Evolutionary conservation across 2,888 invertebrate genomes (phyloP).

Genomic region (Erebia palarica): DNA sequence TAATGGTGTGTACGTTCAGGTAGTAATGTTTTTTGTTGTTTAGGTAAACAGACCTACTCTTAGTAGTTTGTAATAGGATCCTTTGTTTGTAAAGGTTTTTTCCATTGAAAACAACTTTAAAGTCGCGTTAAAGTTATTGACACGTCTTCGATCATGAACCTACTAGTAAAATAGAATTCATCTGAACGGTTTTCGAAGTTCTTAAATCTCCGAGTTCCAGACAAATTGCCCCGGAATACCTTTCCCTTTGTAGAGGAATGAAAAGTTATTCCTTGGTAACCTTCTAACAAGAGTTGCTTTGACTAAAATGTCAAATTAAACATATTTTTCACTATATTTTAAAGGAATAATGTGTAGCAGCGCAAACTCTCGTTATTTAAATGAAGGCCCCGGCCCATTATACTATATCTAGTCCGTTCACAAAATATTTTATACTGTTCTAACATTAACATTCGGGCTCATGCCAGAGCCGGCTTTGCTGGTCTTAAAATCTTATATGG

Average conservation of each 20-base stretch:
- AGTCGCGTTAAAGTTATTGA: background rate
- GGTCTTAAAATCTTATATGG: too few relatives aligned
- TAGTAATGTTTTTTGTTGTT: background rate
- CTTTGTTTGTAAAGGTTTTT: background rate
- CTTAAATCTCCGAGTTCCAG: conserved; percentile 45
- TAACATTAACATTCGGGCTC: too few relatives aligned
- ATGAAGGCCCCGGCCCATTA: too few relatives aligned
- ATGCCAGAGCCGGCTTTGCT: too few relatives aligned
- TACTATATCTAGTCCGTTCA: too few relatives aligned
- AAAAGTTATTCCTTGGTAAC: conserved; percentile 46
- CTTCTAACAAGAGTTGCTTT: conserved; percentile 27
- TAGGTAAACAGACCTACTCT: background rate
- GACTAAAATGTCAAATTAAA: conserved; percentile 27
- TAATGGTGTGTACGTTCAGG: too few relatives aligned
- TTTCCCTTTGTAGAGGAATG: conserved; percentile 41
- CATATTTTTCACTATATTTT: conserved; percentile 9
- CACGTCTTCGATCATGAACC: conserved; percentile 58
- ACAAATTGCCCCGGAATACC: conserved; percentile 44
- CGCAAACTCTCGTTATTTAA: too few relatives aligned
- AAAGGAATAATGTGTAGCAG: too few relatives aligned
- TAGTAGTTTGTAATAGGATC: background rate
- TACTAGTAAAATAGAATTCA: conserved; percentile 55
- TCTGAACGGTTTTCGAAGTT: conserved; percentile 54
- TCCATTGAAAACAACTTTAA: background rate
- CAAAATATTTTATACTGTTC: too few relatives aligned